Conservation (phyloP, 2,888 invertebrate genomes). For the Alloscopus bannaensis region DNA sequence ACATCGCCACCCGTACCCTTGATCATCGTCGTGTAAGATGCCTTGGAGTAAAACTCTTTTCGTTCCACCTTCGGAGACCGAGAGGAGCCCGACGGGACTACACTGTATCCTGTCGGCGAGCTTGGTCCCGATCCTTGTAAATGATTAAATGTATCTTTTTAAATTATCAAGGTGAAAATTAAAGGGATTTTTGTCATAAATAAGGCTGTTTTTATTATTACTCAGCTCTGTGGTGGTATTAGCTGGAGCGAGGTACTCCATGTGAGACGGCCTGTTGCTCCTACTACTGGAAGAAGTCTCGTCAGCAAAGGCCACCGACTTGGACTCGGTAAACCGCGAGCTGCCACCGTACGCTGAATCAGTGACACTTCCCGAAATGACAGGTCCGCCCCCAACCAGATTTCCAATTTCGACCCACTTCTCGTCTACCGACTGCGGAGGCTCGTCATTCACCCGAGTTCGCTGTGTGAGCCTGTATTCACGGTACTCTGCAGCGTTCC, state of each 20-base stretch:
- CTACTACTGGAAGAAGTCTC: conserved; percentile 39
- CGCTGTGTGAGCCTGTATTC: conserved; percentile 70
- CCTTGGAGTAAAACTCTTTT: conserved; percentile 71
- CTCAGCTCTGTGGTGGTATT: conserved; percentile 68
- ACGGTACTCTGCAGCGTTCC: conserved; percentile 68
- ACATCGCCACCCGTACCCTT: conserved; percentile 62
- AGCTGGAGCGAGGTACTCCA: conserved; percentile 70
- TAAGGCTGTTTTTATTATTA: conserved; percentile 45
- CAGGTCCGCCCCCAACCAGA: conserved; percentile 54
- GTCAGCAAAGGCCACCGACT: conserved; percentile 70
- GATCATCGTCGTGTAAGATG: conserved; percentile 71
- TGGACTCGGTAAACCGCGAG: conserved; percentile 56
- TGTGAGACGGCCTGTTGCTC: conserved; percentile 17
- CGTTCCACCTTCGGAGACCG: conserved; percentile 70
- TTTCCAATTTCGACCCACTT: conserved; percentile 72
- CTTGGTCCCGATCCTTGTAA: conserved; percentile 67
- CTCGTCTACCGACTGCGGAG: conserved; percentile 68
- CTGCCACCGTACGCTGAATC: conserved; percentile 42
- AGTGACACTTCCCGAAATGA: conserved; percentile 34
- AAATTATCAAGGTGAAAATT: not conserved
- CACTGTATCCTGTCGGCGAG: conserved; percentile 63
- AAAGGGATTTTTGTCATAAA: too few relatives aligned
- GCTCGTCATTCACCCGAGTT: conserved; percentile 66
- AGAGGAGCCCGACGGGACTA: conserved; percentile 49
- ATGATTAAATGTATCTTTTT: too few relatives aligned